A percentile compares a stretch with the other conserved stretches of the same genome.
Evolutionary conservation across 2,797 vertebrate genomes (phyloP).

Genomic region (Squalus acanthias): DNA sequence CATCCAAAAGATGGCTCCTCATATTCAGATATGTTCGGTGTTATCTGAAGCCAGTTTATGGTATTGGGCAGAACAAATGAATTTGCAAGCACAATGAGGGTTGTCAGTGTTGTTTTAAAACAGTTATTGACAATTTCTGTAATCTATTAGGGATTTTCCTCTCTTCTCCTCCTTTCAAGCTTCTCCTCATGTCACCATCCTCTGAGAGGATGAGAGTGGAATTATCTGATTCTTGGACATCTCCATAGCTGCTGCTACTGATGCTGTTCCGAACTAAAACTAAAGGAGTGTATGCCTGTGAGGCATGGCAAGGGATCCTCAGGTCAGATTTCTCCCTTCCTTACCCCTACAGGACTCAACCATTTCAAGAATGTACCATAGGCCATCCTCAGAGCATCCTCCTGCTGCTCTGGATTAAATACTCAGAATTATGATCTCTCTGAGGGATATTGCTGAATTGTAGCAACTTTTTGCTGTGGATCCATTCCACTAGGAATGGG

Average conservation of each 20-base stretch:
- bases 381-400: neutral
- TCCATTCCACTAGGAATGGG: too few species aligned
- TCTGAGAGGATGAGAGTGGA: neutral
- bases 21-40: neutral
- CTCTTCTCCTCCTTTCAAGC: neutral
- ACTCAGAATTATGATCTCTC: neutral
- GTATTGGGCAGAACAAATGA: neutral
- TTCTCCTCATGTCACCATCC: neutral
- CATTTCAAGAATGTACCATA: neutral
- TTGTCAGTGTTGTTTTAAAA: neutral
- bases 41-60: neutral
- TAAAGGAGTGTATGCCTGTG: neutral
- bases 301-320: neutral
- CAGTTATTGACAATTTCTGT: neutral
- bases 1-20: neutral
- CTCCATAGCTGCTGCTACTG: neutral
- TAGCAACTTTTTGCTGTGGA: neutral
- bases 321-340: neutral
- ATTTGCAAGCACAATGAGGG: neutral
- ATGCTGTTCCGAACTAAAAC: neutral
- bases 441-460: neutral
- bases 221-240: neutral
- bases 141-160: neutral
- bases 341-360: neutral
- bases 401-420: neutral